Evolutionary conservation across 2,888 invertebrate genomes (phyloP), one percentile per base, ranked within the genome.

Genomic region (Digitonthophagus gazella): DNA sequence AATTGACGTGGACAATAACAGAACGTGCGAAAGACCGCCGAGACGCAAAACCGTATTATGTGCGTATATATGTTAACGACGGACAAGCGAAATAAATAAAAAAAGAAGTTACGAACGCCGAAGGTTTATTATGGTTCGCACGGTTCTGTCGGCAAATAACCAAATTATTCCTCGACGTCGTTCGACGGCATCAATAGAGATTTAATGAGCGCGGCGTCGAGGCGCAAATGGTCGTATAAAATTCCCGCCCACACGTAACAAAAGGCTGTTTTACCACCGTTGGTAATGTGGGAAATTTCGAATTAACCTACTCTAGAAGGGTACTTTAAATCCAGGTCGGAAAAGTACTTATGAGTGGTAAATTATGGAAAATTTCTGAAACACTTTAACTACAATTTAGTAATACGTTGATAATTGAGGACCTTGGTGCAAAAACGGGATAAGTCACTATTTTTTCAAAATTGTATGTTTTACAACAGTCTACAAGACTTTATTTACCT

Each of bases 151-250:
- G 16, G 57, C 16, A 61, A 61, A 61, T 61, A 61, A 61, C 61
- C 61, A 61, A 61, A 61, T 61, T 61, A 61, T 61, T 61, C 61
- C 61, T n/a, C 61, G 20, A n/a, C 61, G 20, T 61, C 18, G 18
- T 15, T n/a, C n/a, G n/a, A 6, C 61, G 61, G 19, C 18, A 6
- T 61, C 61, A 61, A 61, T 61, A 61, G 18, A 20, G 61, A 61
- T 61, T 61, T 61, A 61, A 61, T 61, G 61, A 61, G 61, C 19
- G 19, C 19, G 61, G 28, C 28, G 28, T 44, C 28, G 11, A 44
- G 28, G 61, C 18, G 20, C 20, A 61, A 61, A 61, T 61, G 14
- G 19, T 19, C 19, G 18, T 19, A 18, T 61, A 18, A 61, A 61
- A 61, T 61, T 61, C 5, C 18, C 20, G 18, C 61, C 61, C 61